phyloP scores from a whole-genome alignment of 1,140 invertebrate genomes.

The Zaprionus ornatus region DNA sequence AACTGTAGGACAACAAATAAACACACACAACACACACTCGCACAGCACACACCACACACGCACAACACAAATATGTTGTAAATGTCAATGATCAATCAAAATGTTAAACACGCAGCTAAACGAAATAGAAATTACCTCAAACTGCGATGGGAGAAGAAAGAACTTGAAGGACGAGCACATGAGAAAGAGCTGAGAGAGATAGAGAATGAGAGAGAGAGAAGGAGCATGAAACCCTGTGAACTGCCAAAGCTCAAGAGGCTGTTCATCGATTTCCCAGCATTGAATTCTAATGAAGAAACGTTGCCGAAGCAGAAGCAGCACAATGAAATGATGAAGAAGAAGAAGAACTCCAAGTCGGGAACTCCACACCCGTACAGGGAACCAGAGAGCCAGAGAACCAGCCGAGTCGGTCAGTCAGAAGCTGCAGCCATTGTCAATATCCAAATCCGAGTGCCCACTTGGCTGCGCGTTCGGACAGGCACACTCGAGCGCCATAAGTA shows the following conservation, averaged over 20 bases:
- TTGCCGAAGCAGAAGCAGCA: conserved; percentile 1
- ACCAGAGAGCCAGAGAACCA: background rate
- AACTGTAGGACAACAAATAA: conserved; percentile 49
- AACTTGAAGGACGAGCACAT: background rate
- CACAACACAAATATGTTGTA: conserved; percentile 77
- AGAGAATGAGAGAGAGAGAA: background rate
- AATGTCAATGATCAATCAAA: conserved; percentile 82
- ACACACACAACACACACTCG: conserved; percentile 19
- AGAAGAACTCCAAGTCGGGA: background rate
- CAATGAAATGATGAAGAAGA: conserved; percentile 18
- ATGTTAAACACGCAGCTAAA: conserved; percentile 57
- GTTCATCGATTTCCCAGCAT: conserved; percentile 66
- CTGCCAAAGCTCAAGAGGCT: conserved; percentile 52
- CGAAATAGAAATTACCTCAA: conserved; percentile 31
- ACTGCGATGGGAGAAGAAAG: background rate
- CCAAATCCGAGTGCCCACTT: conserved; percentile 75
- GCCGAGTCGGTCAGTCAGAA: conserved; percentile 31
- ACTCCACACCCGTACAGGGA: background rate
- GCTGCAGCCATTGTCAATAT: conserved; percentile 71
- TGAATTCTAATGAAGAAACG: conserved; percentile 74
- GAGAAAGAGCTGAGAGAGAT: background rate
- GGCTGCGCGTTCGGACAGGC: conserved; percentile 74
- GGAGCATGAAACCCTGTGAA: conserved; percentile 27
- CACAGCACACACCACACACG: conserved; percentile 35
- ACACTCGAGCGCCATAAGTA: conserved; percentile 71